A percentile compares a stretch with the other conserved stretches of the same genome.
These are phyloP conservation scores for Bombus breviceps DNA, from an alignment of 1,140 invertebrate genomes.

Conservation along the genomic window DNA sequence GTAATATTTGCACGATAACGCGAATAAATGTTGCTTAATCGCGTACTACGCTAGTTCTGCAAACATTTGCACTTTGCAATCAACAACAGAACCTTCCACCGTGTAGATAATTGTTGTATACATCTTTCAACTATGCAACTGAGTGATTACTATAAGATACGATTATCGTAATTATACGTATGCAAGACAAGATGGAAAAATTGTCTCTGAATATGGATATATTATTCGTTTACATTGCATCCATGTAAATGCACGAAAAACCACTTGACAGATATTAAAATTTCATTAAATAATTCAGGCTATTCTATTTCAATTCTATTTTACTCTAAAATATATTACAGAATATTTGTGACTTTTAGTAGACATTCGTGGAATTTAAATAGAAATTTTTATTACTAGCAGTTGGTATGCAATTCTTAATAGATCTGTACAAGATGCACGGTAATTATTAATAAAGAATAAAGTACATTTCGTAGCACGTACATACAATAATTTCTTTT, in stretches of 20 bases:
- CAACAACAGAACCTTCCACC: background rate
- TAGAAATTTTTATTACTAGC: no score
- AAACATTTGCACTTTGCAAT: conserved; percentile 23
- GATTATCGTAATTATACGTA: background rate
- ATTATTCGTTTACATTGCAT: background rate
- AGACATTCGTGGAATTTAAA: no score
- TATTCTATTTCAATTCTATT: background rate
- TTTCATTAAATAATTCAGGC: background rate
- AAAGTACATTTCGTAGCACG: no score
- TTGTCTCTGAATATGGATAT: background rate
- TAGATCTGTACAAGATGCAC: background rate
- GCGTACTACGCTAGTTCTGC: background rate
- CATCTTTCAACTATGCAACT: background rate
- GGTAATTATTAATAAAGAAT: background rate
- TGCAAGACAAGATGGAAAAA: background rate
- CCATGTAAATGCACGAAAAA: no score
- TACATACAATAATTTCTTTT: background rate
- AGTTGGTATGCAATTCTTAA: background rate
- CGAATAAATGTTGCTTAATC: conserved; percentile 34
- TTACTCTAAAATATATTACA: background rate
- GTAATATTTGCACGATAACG: conserved; percentile 10
- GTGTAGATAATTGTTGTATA: background rate
- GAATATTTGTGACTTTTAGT: no score
- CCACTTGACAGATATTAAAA: background rate
- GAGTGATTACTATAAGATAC: conserved; percentile 8